Base-by-base conservation (phyloP, 2,888 invertebrate species). In the Graphium colonna region DNA sequence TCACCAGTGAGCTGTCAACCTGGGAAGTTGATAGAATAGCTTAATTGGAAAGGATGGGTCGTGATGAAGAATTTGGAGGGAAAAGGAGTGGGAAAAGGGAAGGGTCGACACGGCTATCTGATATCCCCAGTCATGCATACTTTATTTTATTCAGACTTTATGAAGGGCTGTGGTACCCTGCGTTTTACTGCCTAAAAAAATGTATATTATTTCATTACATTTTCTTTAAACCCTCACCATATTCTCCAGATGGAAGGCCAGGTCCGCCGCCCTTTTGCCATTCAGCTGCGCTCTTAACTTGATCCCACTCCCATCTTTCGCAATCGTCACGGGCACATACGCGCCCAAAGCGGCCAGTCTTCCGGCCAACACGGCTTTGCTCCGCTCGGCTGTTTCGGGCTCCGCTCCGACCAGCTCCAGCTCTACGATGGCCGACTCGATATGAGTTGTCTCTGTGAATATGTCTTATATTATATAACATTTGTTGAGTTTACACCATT, bases 211-310 rank as follows among this genome's bases (percentile, higher is more conserved):
- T n/a, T n/a, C n/a, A n/a, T n/a, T n/a, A n/a, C n/a, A n/a, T n/a
- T n/a, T n/a, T n/a, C n/a, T n/a, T n/a, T n/a, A n/a, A n/a, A n/a
- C 38, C 65, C 90, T 84, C 63, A 95, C 95, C 90, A 95, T 91
- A 77, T 95, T 93, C 75, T 96, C 96, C 41, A 96, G 90, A 67
- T 94, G 92, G 70, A 94, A 96, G 0, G 95, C 94, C 36, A 95
- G 90, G 72, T 96, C 96, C 0, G 95, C 93, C 67, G 96, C 95
- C 60, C 93, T 92, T 0, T 92, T 91, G 3, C 95, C 95, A 52
- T 93, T 88, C 3, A 96, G 81, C 42, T 93, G 90, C 51, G 94
- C 94, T 28, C 91, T 89, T 67, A 77, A 90, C 75, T 69, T 89
- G 73, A 75, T 92, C 76, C 53, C 91, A 74, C 46, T 88, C 70